These are phyloP conservation scores for Hiodon alosoides DNA, from an alignment of 2,113 vertebrate genomes.

Conservation along the genomic window DNA sequence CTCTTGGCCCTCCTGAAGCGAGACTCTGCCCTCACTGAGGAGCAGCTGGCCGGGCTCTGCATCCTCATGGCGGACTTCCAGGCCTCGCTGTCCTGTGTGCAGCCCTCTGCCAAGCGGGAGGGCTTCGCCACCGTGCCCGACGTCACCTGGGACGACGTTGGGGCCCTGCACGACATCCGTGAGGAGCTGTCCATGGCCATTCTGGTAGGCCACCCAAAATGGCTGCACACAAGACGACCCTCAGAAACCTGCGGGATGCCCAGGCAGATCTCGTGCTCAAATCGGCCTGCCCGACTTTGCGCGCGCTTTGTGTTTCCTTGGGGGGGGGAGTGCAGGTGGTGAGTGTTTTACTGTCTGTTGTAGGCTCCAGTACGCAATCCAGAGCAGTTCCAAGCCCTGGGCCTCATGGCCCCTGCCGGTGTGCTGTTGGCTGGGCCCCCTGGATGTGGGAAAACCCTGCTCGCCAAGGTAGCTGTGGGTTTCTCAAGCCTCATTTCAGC, in stretches of 20 bases:
- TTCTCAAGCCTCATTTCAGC: background rate
- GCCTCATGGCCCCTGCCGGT: slow-evolving; percentile 81
- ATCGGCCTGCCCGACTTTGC: slow-evolving; percentile 65
- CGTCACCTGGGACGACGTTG: slow-evolving; percentile 89
- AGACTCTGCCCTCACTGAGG: slow-evolving; percentile 64
- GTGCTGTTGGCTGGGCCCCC: slow-evolving; percentile 90
- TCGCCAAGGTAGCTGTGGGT: slow-evolving; percentile 77
- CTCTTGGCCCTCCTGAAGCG: slow-evolving; percentile 72
- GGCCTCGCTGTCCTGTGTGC: slow-evolving; percentile 72
- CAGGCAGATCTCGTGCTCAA: slow-evolving; percentile 89
- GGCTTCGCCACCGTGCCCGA: slow-evolving; percentile 93
- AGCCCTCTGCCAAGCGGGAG: slow-evolving; percentile 94
- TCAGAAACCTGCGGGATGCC: slow-evolving; percentile 69
- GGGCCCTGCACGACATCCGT: slow-evolving; percentile 83
- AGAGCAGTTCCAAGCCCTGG: slow-evolving; percentile 80
- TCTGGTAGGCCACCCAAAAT: slow-evolving; percentile 63
- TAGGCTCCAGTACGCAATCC: slow-evolving; percentile 86
- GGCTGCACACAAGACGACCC: background rate
- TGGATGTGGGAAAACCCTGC: slow-evolving; percentile 89
- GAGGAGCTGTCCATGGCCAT: slow-evolving; percentile 96
- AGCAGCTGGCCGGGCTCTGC: slow-evolving; percentile 73
- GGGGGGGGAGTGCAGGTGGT: background rate
- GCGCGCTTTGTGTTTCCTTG: slow-evolving; percentile 19
- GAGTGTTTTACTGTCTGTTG: slow-evolving; percentile 27
- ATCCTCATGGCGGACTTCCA: slow-evolving; percentile 86